Evolutionary conservation across 2,888 invertebrate species (phyloP).

Genomic region (Eueremaeus valkanovi): DNA sequence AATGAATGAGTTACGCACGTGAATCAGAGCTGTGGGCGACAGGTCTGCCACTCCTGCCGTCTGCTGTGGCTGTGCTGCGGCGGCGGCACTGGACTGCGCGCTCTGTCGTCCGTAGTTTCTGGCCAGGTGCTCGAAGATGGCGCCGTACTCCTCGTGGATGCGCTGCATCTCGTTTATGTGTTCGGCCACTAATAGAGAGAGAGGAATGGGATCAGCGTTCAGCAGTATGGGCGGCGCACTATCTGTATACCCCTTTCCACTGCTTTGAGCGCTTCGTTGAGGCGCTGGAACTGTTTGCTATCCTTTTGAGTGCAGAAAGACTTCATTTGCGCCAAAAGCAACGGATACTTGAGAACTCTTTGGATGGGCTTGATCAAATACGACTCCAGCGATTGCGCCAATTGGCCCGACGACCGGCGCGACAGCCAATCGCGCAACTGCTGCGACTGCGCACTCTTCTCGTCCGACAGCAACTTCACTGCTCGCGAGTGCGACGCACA

Average conservation of each 20-base stretch:
- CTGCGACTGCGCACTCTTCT: constrained; percentile 33
- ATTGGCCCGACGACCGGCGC: constrained; percentile 38
- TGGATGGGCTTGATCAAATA: constrained; percentile 98
- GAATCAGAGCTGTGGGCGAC: constrained; percentile 38
- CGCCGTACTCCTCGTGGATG: constrained; percentile 98
- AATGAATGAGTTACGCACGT: constrained; percentile 36
- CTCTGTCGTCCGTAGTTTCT: constrained; percentile 69
- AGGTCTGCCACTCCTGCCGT: constrained; percentile 94
- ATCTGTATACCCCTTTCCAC: constrained; percentile 70
- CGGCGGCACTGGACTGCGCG: too few species aligned
- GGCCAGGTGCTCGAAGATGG: constrained; percentile 95
- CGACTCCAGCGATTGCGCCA: constrained; percentile 67
- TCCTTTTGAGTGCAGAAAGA: constrained; percentile 87
- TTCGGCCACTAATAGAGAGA: constrained; percentile 68
- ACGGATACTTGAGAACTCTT: constrained; percentile 93
- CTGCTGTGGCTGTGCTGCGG: too few species aligned
- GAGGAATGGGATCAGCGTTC: not conserved
- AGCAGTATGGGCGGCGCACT: not conserved
- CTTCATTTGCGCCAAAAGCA: constrained; percentile 87
- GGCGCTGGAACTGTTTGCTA: constrained; percentile 89
- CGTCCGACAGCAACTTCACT: constrained; percentile 74
- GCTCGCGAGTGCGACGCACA: constrained; percentile 98
- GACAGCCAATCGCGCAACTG: constrained; percentile 38
- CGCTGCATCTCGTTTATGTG: constrained; percentile 99
- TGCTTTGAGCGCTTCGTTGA: constrained; percentile 89